Conservation (phyloP, 2,113 vertebrate genomes). For the Neolamprologus cancellatus region DNA sequence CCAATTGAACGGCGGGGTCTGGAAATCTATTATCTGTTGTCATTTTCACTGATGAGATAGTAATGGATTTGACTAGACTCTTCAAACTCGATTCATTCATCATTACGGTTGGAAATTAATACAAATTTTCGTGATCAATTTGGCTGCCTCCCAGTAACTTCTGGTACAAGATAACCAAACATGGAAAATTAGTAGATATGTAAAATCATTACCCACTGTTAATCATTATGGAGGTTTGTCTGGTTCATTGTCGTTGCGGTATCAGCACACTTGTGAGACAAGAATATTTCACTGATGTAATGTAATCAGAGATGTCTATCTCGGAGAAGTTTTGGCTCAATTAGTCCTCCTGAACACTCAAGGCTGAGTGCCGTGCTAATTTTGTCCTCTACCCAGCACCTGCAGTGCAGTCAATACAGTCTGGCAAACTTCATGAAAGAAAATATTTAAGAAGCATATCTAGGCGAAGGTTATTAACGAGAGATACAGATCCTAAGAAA, state of each 20-base stretch:
- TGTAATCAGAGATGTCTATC: conserved; percentile 61
- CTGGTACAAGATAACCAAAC: conserved; percentile 53
- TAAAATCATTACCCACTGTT: conserved; percentile 47
- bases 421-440: conserved; percentile 19
- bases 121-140: conserved; percentile 40
- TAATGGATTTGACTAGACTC: conserved; percentile 10
- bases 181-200: conserved; percentile 49
- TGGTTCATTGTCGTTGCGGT: conserved; percentile 32
- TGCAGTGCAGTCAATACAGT: conserved; percentile 37
- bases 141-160: conserved; percentile 42
- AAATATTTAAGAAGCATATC: conserved; percentile 26
- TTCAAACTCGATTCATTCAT: conserved; percentile 24
- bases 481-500: neutral
- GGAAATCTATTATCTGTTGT: conserved; percentile 38
- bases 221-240: conserved; percentile 47
- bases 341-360: conserved; percentile 53
- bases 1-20: neutral
- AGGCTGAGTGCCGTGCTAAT: conserved; percentile 44
- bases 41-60: conserved; percentile 22
- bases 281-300: conserved; percentile 56
- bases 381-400: conserved; percentile 47
- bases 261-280: conserved; percentile 29
- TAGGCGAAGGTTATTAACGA: neutral
- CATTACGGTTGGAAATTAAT: conserved; percentile 30
- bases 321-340: conserved; percentile 51